Evolutionary conservation across 1,140 invertebrate species (phyloP).

Genomic region (Aleiodes sp.): DNA sequence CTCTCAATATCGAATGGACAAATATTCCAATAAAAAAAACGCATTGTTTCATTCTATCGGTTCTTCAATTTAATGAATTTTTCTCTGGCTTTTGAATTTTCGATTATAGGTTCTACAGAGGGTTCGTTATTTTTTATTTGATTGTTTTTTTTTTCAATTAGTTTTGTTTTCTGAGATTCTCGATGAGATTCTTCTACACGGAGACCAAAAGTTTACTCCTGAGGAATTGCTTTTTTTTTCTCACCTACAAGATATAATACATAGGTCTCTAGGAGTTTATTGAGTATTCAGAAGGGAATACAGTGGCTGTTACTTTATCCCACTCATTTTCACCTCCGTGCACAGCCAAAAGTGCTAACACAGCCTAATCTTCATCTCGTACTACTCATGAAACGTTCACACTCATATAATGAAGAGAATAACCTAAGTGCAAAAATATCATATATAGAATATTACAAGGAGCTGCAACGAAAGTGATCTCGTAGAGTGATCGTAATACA

Average conservation of each 20-base stretch:
- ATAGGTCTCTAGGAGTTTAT: conserved; percentile 2
- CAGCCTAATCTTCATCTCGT: conserved; percentile 21
- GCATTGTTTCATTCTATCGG: too few relatives aligned
- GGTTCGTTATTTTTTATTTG: too few relatives aligned
- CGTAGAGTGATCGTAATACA: conserved; percentile 3
- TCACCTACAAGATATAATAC: conserved; percentile 7
- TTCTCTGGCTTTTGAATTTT: too few relatives aligned
- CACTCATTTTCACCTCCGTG: too few relatives aligned
- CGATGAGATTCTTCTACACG: too few relatives aligned
- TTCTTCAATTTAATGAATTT: too few relatives aligned
- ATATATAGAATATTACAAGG: background rate
- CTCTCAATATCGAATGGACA: too few relatives aligned
- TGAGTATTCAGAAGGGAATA: conserved; percentile 1
- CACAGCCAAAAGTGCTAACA: conserved; percentile 17
- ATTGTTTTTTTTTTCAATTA: too few relatives aligned
- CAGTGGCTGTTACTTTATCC: background rate
- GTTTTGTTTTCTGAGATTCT: too few relatives aligned
- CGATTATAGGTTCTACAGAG: too few relatives aligned
- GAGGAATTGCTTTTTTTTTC: background rate
- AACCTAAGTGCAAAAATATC: background rate
- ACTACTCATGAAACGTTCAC: background rate
- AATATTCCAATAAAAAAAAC: too few relatives aligned
- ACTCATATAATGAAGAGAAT: background rate
- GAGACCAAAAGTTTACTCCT: background rate
- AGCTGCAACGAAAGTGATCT: background rate